Evolutionary conservation across 1,140 invertebrate species (phyloP).

Genomic region (Drosophila saltans): DNA sequence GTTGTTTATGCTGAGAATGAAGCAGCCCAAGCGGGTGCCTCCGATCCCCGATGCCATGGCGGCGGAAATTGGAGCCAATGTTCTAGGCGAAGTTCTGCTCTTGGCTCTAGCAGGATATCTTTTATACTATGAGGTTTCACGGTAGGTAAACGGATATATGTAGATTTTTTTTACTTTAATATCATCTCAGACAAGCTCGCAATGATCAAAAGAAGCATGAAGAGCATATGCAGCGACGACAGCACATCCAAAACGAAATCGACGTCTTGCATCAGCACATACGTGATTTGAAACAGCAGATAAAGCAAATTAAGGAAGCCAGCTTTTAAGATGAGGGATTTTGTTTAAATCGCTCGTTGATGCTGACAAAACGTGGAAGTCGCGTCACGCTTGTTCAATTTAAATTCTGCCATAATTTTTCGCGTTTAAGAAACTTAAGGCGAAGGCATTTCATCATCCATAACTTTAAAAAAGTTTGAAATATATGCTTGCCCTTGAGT

Average conservation of each 20-base stretch:
- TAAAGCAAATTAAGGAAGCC: conserved; percentile 19
- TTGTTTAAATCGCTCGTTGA: not conserved
- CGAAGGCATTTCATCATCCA: no score
- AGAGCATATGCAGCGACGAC: not conserved
- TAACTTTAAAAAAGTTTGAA: no score
- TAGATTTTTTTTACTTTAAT: not conserved
- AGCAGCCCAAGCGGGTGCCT: conserved; percentile 46
- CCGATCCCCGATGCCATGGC: conserved; percentile 30
- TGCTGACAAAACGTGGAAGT: no score
- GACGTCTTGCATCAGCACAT: conserved; percentile 24
- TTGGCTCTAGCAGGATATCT: conserved; percentile 27
- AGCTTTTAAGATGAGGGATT: not conserved
- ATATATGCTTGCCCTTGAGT: no score
- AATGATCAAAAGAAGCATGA: conserved; percentile 35
- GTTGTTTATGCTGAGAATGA: conserved; percentile 43
- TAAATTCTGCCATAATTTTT: no score
- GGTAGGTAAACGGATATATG: conserved; percentile 11
- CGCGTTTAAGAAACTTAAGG: no score
- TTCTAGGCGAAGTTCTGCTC: conserved; percentile 51
- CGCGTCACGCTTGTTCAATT: no score
- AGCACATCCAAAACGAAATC: conserved; percentile 13
- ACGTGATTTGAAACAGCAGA: conserved; percentile 38
- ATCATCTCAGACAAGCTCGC: conserved; percentile 20
- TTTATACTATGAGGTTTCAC: conserved; percentile 35
- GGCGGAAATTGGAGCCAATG: conserved; percentile 35